Base-by-base conservation (phyloP, 2,888 invertebrate genomes). In the Drosophila paranaensis region DNA sequence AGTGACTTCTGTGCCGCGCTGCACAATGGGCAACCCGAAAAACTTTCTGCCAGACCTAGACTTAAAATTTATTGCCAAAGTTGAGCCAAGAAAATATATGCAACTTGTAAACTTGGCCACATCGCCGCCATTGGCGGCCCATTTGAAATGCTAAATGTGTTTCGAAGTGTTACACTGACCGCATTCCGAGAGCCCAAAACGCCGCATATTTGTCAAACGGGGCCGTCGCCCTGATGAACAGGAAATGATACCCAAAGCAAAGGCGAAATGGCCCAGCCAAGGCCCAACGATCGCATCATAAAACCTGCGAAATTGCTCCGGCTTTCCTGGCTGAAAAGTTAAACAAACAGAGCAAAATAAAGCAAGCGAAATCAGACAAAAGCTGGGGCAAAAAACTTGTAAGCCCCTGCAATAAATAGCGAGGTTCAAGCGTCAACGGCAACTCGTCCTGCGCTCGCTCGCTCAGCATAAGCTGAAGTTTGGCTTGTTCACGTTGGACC, bases 181-280 rank as follows among this genome's bases (percentile, higher is more conserved):
- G 87, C 89, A 82, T 89, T 87, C 81, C 82, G 55, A 72, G 55
- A 43, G 77, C 73, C 79, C 72, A 66, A 77, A 79, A 70, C 71
- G 65, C 63, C 70, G 79, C 86, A 88, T 85, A 88, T 88, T 86
- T 88, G 87, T 90, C 90, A 87, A 83, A 77, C 48, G 20, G 65
- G 53, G 40, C 42, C 54, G 45, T 61, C 65, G 74, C 58, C 69
- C 71, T 79, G 88, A 86, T 88, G 81, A 69, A 86, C 76, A 77
- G 86, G 88, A 88, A 83, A 74, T 67, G 77, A 74, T 77, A 82
- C 66, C 66, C 68, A 65, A 69, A 68, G 48, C 63, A 54, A 62
- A 39, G 11, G 27, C 20, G 20, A 20, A 20, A 20, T 20, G 20
- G 20, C 20, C 20, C 20, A 20, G 20, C 2, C 46, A 60, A 51